Evolutionary conservation across 2,888 invertebrate species (phyloP), one percentile per base, ranked within the genome.

Genomic region (Apamea anceps): DNA sequence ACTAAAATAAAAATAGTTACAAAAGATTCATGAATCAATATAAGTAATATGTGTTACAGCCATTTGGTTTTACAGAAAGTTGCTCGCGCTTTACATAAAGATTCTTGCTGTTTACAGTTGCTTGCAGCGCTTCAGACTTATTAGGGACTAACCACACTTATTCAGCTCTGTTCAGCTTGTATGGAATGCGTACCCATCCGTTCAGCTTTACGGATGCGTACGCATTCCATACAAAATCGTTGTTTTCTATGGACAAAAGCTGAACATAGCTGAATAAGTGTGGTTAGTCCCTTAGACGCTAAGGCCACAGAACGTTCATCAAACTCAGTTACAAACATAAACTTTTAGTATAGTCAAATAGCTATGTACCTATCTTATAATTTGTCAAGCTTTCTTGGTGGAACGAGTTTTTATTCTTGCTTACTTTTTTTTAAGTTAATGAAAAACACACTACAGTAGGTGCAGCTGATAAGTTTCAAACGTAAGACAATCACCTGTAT

Each of bases 401-500:
- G 5, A 13, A 60, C n/a, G 12, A 13, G 13, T 60, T 60, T 60
- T 48, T 48, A 48, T 15, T 48, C 5, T 48, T 48, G 48, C 15
- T 15, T 48, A 15, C 3, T 48, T n/a, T n/a, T 25, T n/a, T 12
- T 60, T 60, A 3, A 32, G 63, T 10, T 18, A 4, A 3, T 18
- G 32, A 32, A 15, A 48, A 48, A 48, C 15, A 62, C 28, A 28
- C 7, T 62, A 28, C 7, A 62, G 28, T 15, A 15, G 25, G 25
- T 10, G 6, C 2, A 15, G 10, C 8, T 25, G 6, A 0, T 32
- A 32, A 25, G 32, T 32, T 63, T 63, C 10, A 21, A 32, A 21
- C 21, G 8, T 4, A 21, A 2, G 25, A n/a, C 42, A 18, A 8
- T 93, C 85, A 97, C 98, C 94, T 98, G 97, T 75, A 98, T 95